These are phyloP conservation scores for Anser cygnoides DNA, from an alignment of 2,113 vertebrate species.

Conservation along the genomic window DNA sequence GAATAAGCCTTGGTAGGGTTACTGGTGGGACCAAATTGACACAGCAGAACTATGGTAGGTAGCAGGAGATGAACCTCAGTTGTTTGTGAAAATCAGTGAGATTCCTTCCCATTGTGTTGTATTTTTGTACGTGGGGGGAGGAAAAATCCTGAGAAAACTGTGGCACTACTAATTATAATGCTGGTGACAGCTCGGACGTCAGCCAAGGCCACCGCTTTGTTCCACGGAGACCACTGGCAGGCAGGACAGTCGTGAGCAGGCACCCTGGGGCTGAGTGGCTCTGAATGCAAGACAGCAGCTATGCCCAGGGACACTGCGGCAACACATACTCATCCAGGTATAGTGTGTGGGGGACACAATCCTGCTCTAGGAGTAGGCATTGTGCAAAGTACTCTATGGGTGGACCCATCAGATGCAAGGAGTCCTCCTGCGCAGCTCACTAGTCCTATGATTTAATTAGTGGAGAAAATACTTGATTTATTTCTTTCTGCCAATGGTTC, in stretches of 20 bases:
- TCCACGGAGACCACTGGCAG: too few species aligned
- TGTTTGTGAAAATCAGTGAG: not conserved
- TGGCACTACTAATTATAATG: not conserved
- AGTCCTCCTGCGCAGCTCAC: not conserved
- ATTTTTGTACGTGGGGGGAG: not conserved
- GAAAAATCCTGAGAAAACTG: not conserved
- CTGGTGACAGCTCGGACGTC: not conserved
- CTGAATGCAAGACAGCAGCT: not conserved
- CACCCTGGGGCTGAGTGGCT: rapidly evolving
- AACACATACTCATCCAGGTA: rapidly evolving
- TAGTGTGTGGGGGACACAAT: not conserved
- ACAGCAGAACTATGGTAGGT: not conserved
- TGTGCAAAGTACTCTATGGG: not conserved
- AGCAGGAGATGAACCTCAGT: not conserved
- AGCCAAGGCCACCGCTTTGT: not conserved
- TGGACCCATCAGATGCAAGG: not conserved
- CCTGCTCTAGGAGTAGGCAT: not conserved
- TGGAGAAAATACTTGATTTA: not conserved
- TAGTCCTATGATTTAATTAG: not conserved
- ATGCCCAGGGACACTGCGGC: not conserved
- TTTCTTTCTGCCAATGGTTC: not conserved
- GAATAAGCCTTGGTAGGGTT: not conserved
- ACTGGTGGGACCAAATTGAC: not conserved
- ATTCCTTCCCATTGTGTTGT: rapidly evolving
- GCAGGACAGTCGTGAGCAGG: not conserved